Evolutionary conservation across 2,797 vertebrate species (phyloP), one percentile per base, ranked within the genome.

Genomic region (Furcifer pardalis): DNA sequence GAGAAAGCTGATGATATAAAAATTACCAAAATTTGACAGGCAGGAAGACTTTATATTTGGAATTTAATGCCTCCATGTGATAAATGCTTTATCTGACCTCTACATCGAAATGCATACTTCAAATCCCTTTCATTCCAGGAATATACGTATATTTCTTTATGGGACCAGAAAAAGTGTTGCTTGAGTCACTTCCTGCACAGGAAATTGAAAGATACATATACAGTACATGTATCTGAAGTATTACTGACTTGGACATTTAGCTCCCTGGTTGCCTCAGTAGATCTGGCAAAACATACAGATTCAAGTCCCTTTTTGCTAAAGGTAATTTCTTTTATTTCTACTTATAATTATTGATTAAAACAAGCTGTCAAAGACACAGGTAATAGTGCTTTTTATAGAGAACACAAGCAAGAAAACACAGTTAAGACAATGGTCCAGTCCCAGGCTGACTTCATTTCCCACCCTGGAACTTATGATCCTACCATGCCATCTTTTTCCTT

Each of bases 41-140:
- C 0, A 0, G 0, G 0, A 80, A 44, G n/a, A 81, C 72, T 90
- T 87, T 85, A 60, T 84, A 83, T 0, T 7, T 0, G 0, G 32
- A 44, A 82, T 0, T 1, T 10, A 52, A 37, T 4, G 35, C 19
- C 65, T 63, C 86, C 79, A 76, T 75, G 42, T 73, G 37, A 81
- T 46, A 71, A 82, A 30, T 0, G 0, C 4, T 56, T 0, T 25
- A 23, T 0, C 19, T 69, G 75, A 27, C 37, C 40, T 83, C 35
- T 0, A 0, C 69, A 74, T 59, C 0, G 73, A 78, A 30, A 3
- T 17, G 27, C 52, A 88, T 88, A 37, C 42, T 77, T 74, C 77
- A 87, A 62, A 90, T 42, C 42, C 7, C 69, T 82, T 84, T 88
- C 2, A 1, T 0, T 0, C 17, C 5, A 52, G 72, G 46, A 65